Evolutionary conservation across 2,113 vertebrate genomes (phyloP).

Genomic region (Prunella himalayana): DNA sequence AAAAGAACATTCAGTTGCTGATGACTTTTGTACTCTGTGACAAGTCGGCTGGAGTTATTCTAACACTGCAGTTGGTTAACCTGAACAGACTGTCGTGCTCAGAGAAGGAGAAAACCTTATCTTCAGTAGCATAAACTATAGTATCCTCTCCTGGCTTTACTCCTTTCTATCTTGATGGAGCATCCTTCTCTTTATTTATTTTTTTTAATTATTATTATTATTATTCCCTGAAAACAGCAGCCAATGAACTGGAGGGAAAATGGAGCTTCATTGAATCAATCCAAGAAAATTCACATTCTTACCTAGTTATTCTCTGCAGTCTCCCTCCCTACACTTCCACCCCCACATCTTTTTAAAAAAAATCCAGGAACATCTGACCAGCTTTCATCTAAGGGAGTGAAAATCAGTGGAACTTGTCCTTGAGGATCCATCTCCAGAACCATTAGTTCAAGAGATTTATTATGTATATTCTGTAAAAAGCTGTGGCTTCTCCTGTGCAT

Average conservation of each 20-base stretch:
- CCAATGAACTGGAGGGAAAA: background rate
- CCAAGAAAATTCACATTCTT: conserved; percentile 47
- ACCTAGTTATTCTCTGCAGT: background rate
- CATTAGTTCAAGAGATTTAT: conserved; percentile 44
- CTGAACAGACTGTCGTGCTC: conserved; percentile 72
- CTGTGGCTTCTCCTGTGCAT: conserved; percentile 51
- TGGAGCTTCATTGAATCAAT: background rate
- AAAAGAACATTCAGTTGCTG: conserved; percentile 87
- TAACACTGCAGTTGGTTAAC: conserved; percentile 82
- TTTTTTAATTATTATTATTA: background rate
- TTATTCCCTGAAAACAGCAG: conserved; percentile 2
- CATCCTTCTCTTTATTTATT: background rate
- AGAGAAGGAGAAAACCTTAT: conserved; percentile 66
- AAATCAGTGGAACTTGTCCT: conserved; percentile 58
- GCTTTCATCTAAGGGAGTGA: conserved; percentile 49
- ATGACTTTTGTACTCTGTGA: conserved; percentile 86
- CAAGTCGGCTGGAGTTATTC: conserved; percentile 81
- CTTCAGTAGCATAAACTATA: conserved; percentile 32
- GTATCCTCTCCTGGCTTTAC: background rate
- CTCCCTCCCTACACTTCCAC: background rate
- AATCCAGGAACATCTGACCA: conserved; percentile 40
- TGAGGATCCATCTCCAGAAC: conserved; percentile 23
- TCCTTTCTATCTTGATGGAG: background rate
- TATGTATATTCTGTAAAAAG: conserved; percentile 45
- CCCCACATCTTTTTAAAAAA: background rate